Percentiles rank a stretch among this genome's conserved stretches.
Conservation (phyloP, 2,797 vertebrate genomes). For the Yasuhikotakia modesta region DNA sequence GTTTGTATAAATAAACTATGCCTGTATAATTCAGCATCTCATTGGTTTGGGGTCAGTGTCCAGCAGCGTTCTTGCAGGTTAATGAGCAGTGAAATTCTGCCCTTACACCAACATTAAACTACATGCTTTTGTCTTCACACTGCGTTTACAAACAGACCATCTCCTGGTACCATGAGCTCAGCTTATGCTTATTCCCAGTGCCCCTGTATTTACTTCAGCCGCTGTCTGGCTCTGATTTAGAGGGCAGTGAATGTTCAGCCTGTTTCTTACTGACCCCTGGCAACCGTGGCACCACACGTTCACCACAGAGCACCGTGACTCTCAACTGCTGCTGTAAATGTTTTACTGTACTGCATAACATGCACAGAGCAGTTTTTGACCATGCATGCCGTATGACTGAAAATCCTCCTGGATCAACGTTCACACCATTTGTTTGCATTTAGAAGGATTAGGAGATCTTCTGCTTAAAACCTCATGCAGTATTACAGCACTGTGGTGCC, state of each 20-base stretch:
- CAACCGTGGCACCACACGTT: constrained; percentile 24
- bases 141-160: constrained; percentile 28
- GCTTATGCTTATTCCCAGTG: constrained; percentile 29
- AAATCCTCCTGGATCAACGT: neutral
- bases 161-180: neutral
- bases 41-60: constrained; percentile 30
- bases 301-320: constrained; percentile 18
- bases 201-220: constrained; percentile 30
- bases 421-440: neutral
- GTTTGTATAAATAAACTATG: constrained; percentile 30
- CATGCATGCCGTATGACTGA: neutral
- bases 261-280: constrained; percentile 43
- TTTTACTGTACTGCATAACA: neutral
- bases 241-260: constrained; percentile 46
- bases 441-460: neutral
- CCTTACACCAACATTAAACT: constrained; percentile 14
- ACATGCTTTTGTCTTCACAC: constrained; percentile 28
- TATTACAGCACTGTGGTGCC: neutral
- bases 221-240: constrained; percentile 37
- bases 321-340: neutral
- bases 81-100: constrained; percentile 29
- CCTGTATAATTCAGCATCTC: constrained; percentile 42
- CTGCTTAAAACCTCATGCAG: neutral
- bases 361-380: neutral
- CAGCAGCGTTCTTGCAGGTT: constrained; percentile 49